Evolutionary conservation across 2,113 vertebrate genomes (phyloP).

Genomic region (Malaclemys terrapin): DNA sequence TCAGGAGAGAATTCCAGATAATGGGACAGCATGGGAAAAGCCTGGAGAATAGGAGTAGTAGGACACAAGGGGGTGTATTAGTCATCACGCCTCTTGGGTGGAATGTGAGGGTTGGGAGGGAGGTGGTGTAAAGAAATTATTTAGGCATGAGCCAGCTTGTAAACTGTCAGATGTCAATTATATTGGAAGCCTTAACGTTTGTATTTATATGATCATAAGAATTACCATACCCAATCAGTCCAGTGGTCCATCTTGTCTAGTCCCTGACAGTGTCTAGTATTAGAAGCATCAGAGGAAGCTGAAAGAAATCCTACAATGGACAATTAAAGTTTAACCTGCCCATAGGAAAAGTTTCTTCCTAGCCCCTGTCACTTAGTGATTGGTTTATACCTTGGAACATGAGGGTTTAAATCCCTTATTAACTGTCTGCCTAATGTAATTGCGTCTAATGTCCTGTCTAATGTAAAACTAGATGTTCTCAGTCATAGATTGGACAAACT

Average conservation of each 20-base stretch:
- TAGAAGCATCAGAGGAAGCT: neutral
- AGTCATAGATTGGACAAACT: too few relatives aligned
- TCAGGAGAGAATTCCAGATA: fast-evolving
- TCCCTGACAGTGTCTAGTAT: neutral
- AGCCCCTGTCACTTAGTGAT: too few relatives aligned
- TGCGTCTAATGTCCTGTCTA: too few relatives aligned
- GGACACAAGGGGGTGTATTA: fast-evolving
- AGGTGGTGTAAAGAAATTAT: neutral
- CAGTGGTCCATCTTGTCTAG: neutral
- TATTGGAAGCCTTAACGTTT: neutral
- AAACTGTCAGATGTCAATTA: neutral
- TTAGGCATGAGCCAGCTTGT: too few relatives aligned
- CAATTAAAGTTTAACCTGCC: neutral
- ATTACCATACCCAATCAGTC: neutral
- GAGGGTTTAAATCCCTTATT: too few relatives aligned
- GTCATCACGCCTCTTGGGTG: fast-evolving
- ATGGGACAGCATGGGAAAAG: neutral
- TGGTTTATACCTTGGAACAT: too few relatives aligned
- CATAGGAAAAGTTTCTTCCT: neutral
- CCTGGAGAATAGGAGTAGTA: neutral
- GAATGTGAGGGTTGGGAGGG: neutral
- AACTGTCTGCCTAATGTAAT: too few relatives aligned
- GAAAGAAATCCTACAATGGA: neutral
- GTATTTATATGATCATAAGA: neutral
- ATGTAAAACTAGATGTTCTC: too few relatives aligned